Evolutionary conservation across 2,113 vertebrate species (phyloP).

Genomic region (Gallinago media): DNA sequence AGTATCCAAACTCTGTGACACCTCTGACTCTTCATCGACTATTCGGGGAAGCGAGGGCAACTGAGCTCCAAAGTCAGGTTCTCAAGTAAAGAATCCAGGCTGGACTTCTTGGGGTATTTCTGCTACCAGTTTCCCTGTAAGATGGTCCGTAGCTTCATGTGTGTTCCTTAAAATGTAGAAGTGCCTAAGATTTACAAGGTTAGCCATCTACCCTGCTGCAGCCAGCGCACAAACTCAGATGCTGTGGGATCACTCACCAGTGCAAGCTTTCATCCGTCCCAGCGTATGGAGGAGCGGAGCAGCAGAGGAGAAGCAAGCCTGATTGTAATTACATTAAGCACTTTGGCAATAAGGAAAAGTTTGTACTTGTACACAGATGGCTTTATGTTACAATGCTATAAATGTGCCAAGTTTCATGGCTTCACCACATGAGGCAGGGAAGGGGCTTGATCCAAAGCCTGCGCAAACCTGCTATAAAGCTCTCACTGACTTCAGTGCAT

Average conservation of each 20-base stretch:
- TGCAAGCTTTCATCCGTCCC: constrained; percentile 49
- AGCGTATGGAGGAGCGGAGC: constrained; percentile 49
- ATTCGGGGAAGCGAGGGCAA: background rate
- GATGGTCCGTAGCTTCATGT: background rate
- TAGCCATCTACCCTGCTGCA: constrained; percentile 41
- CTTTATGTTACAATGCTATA: constrained; percentile 61
- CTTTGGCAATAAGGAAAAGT: constrained; percentile 60
- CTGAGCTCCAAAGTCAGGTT: background rate
- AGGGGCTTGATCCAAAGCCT: background rate
- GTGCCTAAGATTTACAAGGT: constrained; percentile 10
- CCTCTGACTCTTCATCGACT: background rate
- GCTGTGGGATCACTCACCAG: constrained; percentile 55
- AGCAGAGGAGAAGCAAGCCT: constrained; percentile 51
- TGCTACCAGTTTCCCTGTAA: background rate
- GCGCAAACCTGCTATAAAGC: background rate
- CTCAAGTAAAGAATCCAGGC: background rate
- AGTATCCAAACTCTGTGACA: background rate
- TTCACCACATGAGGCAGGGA: background rate
- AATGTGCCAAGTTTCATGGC: constrained; percentile 60
- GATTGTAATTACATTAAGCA: constrained; percentile 74
- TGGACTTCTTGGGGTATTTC: constrained; percentile 25
- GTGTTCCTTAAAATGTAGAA: constrained; percentile 18
- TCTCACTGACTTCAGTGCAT: background rate
- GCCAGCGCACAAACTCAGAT: constrained; percentile 49
- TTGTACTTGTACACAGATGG: constrained; percentile 64